Base-by-base conservation (phyloP, 2,797 vertebrate species). In the Lates japonicus region DNA sequence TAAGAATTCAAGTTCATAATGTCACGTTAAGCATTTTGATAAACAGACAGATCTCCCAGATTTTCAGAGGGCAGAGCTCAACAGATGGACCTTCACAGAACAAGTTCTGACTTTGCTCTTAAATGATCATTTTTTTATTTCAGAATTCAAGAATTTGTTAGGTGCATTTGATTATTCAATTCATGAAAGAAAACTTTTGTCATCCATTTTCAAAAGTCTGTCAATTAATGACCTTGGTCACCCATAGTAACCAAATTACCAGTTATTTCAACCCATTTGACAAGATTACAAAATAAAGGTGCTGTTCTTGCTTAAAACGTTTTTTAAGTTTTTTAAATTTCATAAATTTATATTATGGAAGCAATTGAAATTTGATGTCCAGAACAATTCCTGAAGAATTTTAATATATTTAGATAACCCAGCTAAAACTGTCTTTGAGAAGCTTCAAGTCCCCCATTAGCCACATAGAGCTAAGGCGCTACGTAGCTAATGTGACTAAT, bases 251-350 rank as follows among this genome's bases (percentile, higher is more conserved):
- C 54, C 67, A 48, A 33, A 11, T 54, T 2, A 58, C 63, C 69
- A 58, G 68, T 35, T 52, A 63, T 63, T 70, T 80, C 46, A 59
- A 69, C 17, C 69, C 70, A 55, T 54, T 64, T 58, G n/a, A 74
- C 55, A 39, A 58, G 39, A 72, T 54, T 19, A 68, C 39, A 72
- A 70, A 69, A 77, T 37, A 48, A 33, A 20, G 17, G 49, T 31
- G 59, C 69, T 52, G 41, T 61, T 54, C 61, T 37, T 13, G 13
- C 22, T 64, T 42, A 54, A 71, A 39, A 39, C 12, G 39, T 41
- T 41, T 41, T 14, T n/a, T n/a, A n/a, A n/a, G 19, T 4, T 13
- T 48, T 41, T 20, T 62, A 5, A 37, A 39, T 57, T 55, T 60
- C 3, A n/a, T 8, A 13, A 42, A 25, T 25, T 46, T 3, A 39